Conservation (phyloP, 2,797 vertebrate genomes). For the Bradypodion pumilum region DNA sequence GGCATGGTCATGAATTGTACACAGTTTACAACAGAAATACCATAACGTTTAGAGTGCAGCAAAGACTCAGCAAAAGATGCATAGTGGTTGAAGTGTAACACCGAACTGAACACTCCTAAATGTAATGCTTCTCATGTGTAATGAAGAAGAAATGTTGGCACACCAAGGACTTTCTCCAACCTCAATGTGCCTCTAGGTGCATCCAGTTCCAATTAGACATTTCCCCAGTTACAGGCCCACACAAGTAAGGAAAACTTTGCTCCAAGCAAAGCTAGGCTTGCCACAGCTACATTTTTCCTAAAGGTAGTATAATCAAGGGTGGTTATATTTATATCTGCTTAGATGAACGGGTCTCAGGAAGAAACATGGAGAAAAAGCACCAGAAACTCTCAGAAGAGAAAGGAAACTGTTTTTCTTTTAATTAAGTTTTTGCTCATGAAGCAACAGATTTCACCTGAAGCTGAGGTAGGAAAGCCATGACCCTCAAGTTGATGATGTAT, state of each 20-base stretch:
- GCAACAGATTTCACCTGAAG: too few species aligned
- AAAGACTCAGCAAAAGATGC: too few species aligned
- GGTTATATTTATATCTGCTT: background rate
- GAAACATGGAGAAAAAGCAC: background rate
- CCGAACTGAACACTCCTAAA: too few species aligned
- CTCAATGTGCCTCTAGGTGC: background rate
- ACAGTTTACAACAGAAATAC: too few species aligned
- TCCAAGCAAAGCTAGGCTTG: background rate
- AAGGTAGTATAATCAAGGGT: background rate
- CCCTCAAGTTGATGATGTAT: too few species aligned
- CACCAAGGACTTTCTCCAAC: background rate
- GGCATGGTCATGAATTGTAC: background rate
- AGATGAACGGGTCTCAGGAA: background rate
- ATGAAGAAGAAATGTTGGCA: background rate
- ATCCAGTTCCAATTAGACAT: conserved; percentile 2
- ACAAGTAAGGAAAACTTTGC: background rate
- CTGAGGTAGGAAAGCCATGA: too few species aligned
- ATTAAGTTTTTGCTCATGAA: too few species aligned
- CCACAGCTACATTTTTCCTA: background rate
- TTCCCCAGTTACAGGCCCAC: conserved; percentile 18
- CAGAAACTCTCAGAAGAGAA: background rate
- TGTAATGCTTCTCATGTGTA: background rate
- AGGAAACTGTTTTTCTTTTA: background rate
- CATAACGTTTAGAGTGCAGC: too few species aligned
- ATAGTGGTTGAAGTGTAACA: too few species aligned